Conservation (phyloP, 2,888 invertebrate species). For the Aphidoletes aphidimyza region DNA sequence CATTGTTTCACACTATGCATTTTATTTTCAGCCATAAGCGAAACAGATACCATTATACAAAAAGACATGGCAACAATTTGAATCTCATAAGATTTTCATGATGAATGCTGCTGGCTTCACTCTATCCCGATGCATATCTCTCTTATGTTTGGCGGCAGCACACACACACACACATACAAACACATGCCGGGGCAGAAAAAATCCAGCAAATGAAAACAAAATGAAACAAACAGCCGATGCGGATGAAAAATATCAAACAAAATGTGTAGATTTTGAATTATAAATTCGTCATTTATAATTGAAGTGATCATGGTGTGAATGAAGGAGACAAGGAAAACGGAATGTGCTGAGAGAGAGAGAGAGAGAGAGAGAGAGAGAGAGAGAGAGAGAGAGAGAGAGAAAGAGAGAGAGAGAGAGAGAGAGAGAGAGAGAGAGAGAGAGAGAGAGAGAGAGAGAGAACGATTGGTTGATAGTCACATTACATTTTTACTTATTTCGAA, state of each 20-base stretch:
- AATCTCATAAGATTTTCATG: slow-evolving; percentile 36
- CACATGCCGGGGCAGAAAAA: background rate
- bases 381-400: background rate
- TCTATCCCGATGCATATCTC: slow-evolving; percentile 1
- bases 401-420: background rate
- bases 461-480: too few species aligned
- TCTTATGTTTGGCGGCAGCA: background rate
- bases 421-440: background rate
- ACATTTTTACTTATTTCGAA: too few species aligned
- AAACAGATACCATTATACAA: slow-evolving; percentile 18
- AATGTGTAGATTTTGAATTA: background rate
- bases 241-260: slow-evolving; percentile 38
- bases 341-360: background rate
- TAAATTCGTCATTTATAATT: slow-evolving; percentile 43
- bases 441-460: too few species aligned
- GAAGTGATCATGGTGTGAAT: slow-evolving; percentile 27
- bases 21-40: slow-evolving; percentile 18
- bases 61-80: slow-evolving; percentile 1
- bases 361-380: too few species aligned
- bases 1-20: slow-evolving; percentile 14
- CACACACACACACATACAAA: background rate
- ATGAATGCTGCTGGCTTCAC: background rate
- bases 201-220: slow-evolving; percentile 16
- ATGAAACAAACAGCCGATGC: slow-evolving; percentile 45
- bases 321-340: too few species aligned